These are phyloP conservation scores for Chionis minor DNA, from an alignment of 2,113 vertebrate species.

Conservation along the genomic window DNA sequence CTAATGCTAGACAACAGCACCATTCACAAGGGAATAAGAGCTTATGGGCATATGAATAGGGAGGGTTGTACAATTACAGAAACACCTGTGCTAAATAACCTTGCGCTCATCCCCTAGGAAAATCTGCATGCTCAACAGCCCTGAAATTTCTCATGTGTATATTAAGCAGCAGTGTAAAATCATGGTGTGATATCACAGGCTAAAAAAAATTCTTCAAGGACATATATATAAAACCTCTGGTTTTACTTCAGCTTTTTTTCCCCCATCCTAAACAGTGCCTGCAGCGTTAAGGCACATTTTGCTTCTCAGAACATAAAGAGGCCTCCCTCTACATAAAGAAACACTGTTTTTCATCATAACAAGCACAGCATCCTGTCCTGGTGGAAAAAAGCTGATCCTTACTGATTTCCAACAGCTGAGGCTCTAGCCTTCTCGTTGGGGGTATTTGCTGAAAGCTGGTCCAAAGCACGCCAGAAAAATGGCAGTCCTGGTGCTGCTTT, in stretches of 20 bases:
- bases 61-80: slow-evolving; percentile 40
- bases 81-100: slow-evolving; percentile 54
- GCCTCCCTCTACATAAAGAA: neutral
- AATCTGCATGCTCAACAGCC: slow-evolving; percentile 43
- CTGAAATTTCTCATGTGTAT: neutral
- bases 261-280: neutral
- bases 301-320: neutral
- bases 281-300: neutral
- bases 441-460: neutral
- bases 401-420: neutral
- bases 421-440: neutral
- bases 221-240: neutral
- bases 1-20: neutral
- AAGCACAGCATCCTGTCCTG: neutral
- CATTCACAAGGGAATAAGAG: slow-evolving; percentile 28
- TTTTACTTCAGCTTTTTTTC: neutral
- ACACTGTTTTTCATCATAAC: neutral
- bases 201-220: slow-evolving; percentile 8
- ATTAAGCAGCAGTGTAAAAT: slow-evolving; percentile 15
- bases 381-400: neutral
- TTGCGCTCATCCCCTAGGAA: slow-evolving; percentile 30
- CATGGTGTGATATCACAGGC: neutral
- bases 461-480: neutral
- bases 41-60: slow-evolving; percentile 21
- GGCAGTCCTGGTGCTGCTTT: rapidly evolving